Percentiles rank a stretch among this genome's conserved stretches.
These are phyloP conservation scores for Plectrocnemia conspersa DNA, from an alignment of 1,140 invertebrate genomes.

Conservation along the genomic window DNA sequence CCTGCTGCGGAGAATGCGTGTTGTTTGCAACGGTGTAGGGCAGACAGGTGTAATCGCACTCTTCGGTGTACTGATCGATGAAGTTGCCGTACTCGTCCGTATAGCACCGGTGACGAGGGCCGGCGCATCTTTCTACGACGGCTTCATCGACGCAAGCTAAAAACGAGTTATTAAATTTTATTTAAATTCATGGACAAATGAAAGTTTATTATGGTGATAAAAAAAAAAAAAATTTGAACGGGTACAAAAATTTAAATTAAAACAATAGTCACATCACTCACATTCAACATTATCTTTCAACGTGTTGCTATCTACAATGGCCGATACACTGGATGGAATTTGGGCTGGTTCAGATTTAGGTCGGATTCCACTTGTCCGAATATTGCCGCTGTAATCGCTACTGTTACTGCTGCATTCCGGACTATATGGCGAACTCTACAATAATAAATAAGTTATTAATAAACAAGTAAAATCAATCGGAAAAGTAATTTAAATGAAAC, in stretches of 20 bases:
- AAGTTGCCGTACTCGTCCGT: slow-evolving; percentile 52
- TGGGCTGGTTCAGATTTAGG: not conserved
- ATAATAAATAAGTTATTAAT: slow-evolving; percentile 7
- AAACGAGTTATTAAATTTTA: no score
- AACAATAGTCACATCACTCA: not conserved
- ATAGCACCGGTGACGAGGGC: slow-evolving; percentile 42
- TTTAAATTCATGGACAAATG: no score
- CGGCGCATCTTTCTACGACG: slow-evolving; percentile 36
- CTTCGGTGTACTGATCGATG: slow-evolving; percentile 41
- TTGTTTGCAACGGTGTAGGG: slow-evolving; percentile 30
- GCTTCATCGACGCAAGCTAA: slow-evolving; percentile 18
- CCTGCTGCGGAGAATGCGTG: slow-evolving; percentile 27
- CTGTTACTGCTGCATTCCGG: slow-evolving; percentile 50
- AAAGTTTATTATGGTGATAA: no score
- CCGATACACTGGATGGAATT: not conserved
- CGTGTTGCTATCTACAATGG: not conserved
- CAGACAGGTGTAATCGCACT: slow-evolving; percentile 42
- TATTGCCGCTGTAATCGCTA: slow-evolving; percentile 40
- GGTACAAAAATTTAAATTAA: slow-evolving; percentile 1
- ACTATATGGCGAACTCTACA: slow-evolving; percentile 50
- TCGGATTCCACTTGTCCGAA: not conserved
- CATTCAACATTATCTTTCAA: slow-evolving; percentile 9
- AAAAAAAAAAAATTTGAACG: no score
- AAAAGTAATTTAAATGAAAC: slow-evolving; percentile 3
- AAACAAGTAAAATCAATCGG: not conserved